Evolutionary conservation across 2,797 vertebrate genomes (phyloP).

Genomic region (Anabas testudineus): DNA sequence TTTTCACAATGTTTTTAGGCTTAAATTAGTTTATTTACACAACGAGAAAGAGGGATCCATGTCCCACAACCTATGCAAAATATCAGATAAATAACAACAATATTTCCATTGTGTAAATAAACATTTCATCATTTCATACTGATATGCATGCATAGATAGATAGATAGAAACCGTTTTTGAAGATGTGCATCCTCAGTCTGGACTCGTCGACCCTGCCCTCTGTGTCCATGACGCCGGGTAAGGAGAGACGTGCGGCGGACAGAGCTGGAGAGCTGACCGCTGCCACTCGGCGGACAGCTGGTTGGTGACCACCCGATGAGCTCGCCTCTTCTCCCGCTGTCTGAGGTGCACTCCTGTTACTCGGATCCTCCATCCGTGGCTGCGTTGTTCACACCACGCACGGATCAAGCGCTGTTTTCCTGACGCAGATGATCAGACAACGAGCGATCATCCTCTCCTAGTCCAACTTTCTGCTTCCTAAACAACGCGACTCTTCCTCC

Average conservation of each 20-base stretch:
- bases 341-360: background rate
- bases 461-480: background rate
- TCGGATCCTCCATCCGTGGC: conserved; percentile 43
- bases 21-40: too few species aligned
- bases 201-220: conserved; percentile 87
- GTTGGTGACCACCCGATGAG: background rate
- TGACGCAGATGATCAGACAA: background rate
- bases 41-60: too few species aligned
- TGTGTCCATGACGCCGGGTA: conserved; percentile 85
- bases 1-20: too few species aligned
- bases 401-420: conserved; percentile 17
- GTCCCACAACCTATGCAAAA: too few species aligned
- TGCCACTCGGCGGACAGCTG: conserved; percentile 51
- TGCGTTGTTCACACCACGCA: background rate
- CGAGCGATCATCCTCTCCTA: conserved; percentile 20
- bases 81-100: too few species aligned
- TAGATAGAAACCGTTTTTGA: conserved; percentile 81
- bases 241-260: conserved; percentile 64
- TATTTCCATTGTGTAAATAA: too few species aligned
- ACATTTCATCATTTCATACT: too few species aligned
- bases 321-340: conserved; percentile 22
- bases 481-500: background rate
- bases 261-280: conserved; percentile 59
- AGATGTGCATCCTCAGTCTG: conserved; percentile 82
- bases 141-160: too few species aligned